Evolutionary conservation across 1,140 invertebrate genomes (phyloP).

Genomic region (Hycleus phaleratus): DNA sequence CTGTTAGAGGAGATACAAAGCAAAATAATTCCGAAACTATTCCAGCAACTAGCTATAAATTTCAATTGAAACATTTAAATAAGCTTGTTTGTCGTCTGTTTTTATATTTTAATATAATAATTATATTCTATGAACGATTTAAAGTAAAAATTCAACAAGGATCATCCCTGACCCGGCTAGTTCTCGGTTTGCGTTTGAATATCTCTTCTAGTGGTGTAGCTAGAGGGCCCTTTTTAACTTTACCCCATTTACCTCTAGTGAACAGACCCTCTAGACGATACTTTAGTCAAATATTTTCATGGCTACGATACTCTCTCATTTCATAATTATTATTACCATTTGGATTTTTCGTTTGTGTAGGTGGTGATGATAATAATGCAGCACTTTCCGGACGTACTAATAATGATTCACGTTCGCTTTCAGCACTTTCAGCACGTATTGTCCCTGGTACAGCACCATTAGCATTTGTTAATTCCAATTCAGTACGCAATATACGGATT

Average conservation of each 20-base stretch:
- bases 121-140: no score
- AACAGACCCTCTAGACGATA: slow-evolving; percentile 49
- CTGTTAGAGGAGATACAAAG: neutral
- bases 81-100: no score
- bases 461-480: slow-evolving; percentile 41
- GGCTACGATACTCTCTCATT: slow-evolving; percentile 52
- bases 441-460: slow-evolving; percentile 41
- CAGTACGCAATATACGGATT: slow-evolving; percentile 57
- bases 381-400: slow-evolving; percentile 40
- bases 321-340: slow-evolving; percentile 73
- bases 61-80: no score
- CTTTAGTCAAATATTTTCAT: slow-evolving; percentile 53
- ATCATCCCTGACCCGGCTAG: slow-evolving; percentile 30
- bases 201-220: slow-evolving; percentile 44
- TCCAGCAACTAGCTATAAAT: no score
- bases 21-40: neutral
- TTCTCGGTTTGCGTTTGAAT: slow-evolving; percentile 40
- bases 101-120: no score
- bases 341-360: slow-evolving; percentile 48
- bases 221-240: slow-evolving; percentile 44
- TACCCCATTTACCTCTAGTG: slow-evolving; percentile 47
- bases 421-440: slow-evolving; percentile 42
- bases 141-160: slow-evolving; percentile 24
- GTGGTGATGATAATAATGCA: slow-evolving; percentile 38
- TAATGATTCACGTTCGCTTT: slow-evolving; percentile 51